Percentiles rank a stretch among this genome's conserved stretches.
Conservation (phyloP, 2,797 vertebrate species). For the Apogon hyalosoma region DNA sequence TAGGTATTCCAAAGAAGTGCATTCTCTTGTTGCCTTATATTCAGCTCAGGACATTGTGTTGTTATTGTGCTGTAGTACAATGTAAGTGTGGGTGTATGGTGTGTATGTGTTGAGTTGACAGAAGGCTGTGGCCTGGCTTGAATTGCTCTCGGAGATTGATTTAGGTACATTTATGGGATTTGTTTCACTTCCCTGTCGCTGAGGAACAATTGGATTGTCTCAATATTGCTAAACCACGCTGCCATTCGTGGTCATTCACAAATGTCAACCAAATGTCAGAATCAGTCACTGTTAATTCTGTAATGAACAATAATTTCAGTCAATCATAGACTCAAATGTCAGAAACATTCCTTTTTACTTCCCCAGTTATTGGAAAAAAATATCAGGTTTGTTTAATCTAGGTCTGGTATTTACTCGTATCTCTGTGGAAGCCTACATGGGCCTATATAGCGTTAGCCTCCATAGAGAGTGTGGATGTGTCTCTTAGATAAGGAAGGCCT, state of each 20-base stretch:
- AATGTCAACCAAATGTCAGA: slow-evolving; percentile 75
- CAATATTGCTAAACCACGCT: slow-evolving; percentile 13
- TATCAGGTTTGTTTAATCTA: neutral
- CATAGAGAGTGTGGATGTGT: slow-evolving; percentile 13
- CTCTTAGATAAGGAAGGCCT: slow-evolving; percentile 43
- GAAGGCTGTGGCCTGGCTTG: slow-evolving; percentile 26
- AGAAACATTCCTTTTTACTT: slow-evolving; percentile 21
- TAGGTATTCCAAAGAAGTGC: slow-evolving; percentile 24
- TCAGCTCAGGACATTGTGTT: neutral
- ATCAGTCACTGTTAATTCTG: slow-evolving; percentile 28
- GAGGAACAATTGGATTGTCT: slow-evolving; percentile 42
- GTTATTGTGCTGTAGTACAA: neutral
- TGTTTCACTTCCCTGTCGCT: slow-evolving; percentile 27
- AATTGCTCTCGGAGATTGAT: slow-evolving; percentile 36
- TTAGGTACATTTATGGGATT: slow-evolving; percentile 33
- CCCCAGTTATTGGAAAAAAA: slow-evolving; percentile 2
- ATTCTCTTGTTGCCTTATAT: slow-evolving; percentile 8
- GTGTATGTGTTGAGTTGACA: neutral
- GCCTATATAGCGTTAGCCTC: neutral
- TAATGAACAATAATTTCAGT: slow-evolving; percentile 42
- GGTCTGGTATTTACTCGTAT: neutral
- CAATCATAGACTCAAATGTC: slow-evolving; percentile 41
- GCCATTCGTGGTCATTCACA: slow-evolving; percentile 30
- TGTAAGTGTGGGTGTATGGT: too few species aligned
- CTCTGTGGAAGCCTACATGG: slow-evolving; percentile 1